These are phyloP conservation scores for Mya arenaria DNA, from an alignment of 1,140 invertebrate genomes.

Conservation along the genomic window DNA sequence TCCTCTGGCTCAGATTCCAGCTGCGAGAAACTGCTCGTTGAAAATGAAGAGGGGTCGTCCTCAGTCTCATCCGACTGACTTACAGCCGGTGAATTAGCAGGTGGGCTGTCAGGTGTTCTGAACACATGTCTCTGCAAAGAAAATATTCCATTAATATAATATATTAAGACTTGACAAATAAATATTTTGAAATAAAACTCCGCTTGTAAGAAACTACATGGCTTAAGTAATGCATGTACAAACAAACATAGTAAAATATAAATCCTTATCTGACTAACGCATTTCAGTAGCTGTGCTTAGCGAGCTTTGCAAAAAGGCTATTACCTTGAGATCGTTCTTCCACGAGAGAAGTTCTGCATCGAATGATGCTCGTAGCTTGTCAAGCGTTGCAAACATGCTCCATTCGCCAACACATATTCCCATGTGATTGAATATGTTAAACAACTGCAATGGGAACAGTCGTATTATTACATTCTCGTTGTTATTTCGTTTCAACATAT, in stretches of 20 bases:
- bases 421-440: background rate
- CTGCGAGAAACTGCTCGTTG: no score
- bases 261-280: background rate
- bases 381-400: background rate
- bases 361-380: background rate
- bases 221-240: background rate
- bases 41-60: background rate
- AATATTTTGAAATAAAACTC: background rate
- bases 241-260: background rate
- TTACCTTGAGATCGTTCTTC: background rate
- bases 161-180: background rate
- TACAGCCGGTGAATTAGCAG: no score
- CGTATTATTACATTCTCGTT: no score
- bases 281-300: no score
- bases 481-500: no score
- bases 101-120: no score
- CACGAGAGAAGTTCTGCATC: background rate
- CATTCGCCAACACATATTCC: constrained; percentile 1
- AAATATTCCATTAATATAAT: background rate
- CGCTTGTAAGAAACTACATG: background rate
- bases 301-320: background rate
- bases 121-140: no score
- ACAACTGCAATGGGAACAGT: background rate
- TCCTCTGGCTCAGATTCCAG: no score
- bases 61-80: no score